phyloP scores from a whole-genome alignment of 1,140 invertebrate genomes.

The Melitaea cinxia region DNA sequence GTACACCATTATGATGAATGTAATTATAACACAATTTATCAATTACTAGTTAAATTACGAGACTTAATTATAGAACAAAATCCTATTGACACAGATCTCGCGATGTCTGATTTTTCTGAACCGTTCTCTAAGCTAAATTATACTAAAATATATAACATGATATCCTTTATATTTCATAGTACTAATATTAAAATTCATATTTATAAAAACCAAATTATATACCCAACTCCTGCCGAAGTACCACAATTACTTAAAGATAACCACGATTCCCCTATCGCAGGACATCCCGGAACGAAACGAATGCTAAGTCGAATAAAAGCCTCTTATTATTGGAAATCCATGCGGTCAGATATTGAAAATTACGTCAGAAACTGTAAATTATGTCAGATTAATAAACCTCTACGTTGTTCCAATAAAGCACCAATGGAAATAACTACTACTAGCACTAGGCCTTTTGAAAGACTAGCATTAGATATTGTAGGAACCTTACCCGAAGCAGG shows the following conservation, averaged over 20 bases:
- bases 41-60: constrained; percentile 39
- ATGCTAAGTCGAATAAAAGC: constrained; percentile 30
- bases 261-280: constrained; percentile 34
- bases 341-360: neutral
- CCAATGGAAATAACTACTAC: constrained; percentile 41
- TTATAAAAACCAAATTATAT: constrained; percentile 30
- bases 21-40: constrained; percentile 28
- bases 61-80: neutral
- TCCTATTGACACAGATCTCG: constrained; percentile 1
- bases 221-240: constrained; percentile 31
- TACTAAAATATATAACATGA: constrained; percentile 29
- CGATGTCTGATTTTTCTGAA: constrained; percentile 33
- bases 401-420: neutral
- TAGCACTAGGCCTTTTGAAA: constrained; percentile 43
- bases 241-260: constrained; percentile 35
- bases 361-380: constrained; percentile 31
- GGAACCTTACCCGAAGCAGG: constrained; percentile 40
- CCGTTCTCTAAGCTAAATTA: constrained; percentile 31
- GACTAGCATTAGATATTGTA: too few species aligned
- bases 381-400: constrained; percentile 29
- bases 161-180: constrained; percentile 26
- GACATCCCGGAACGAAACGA: constrained; percentile 27
- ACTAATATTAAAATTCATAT: constrained; percentile 28
- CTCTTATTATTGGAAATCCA: constrained; percentile 13
- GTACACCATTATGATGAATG: constrained; percentile 46